Conservation (phyloP, 2,888 invertebrate genomes). For the Keiferia lycopersicella region DNA sequence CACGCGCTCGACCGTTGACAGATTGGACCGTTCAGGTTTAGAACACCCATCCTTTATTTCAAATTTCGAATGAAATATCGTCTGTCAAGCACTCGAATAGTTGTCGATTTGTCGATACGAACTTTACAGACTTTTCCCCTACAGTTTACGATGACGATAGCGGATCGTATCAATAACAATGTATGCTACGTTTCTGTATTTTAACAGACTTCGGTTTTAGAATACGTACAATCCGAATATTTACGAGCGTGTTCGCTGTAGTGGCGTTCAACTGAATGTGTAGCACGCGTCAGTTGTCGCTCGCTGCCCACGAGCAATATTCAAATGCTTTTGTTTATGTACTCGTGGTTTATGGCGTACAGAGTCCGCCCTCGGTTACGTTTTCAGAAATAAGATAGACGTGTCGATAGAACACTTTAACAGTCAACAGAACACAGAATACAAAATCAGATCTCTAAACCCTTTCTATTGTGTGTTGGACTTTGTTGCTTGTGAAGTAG, state of each 20-base stretch:
- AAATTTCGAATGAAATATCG: conserved; percentile 71
- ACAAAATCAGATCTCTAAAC: background rate
- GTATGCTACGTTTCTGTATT: conserved; percentile 13
- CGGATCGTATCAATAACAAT: conserved; percentile 4
- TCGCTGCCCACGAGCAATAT: conserved; percentile 66
- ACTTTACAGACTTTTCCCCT: conserved; percentile 1
- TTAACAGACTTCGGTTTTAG: conserved; percentile 11
- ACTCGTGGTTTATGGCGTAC: conserved; percentile 60
- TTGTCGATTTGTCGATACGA: conserved; percentile 5
- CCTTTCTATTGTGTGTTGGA: background rate
- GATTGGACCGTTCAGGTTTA: conserved; percentile 77
- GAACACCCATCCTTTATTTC: conserved; percentile 72
- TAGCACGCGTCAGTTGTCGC: conserved; percentile 60
- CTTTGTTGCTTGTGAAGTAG: conserved; percentile 2
- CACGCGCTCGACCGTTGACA: conserved; percentile 77
- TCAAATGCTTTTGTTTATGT: conserved; percentile 70
- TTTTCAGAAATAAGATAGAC: conserved; percentile 18
- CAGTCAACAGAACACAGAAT: conserved; percentile 5
- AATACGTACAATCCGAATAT: conserved; percentile 47
- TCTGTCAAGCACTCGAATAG: conserved; percentile 53
- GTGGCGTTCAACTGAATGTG: conserved; percentile 50
- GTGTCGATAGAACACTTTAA: conserved; percentile 21
- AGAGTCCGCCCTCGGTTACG: conserved; percentile 45
- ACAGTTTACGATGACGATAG: conserved; percentile 18
- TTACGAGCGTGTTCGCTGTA: conserved; percentile 57